These are phyloP conservation scores for Drosophila aldrichi DNA, from an alignment of 2,888 invertebrate genomes.

Conservation along the genomic window DNA sequence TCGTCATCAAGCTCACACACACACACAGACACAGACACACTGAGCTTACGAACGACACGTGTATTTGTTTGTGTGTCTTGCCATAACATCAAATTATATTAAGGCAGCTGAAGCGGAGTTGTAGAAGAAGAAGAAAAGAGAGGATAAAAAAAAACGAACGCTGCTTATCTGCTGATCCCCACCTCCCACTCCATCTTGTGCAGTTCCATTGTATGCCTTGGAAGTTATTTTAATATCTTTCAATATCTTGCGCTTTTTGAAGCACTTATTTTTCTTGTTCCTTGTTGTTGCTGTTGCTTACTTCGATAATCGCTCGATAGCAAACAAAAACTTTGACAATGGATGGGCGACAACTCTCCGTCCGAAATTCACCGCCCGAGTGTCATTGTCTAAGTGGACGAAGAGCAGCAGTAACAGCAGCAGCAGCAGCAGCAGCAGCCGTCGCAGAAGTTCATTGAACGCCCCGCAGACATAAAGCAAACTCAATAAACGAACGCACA, in stretches of 20 bases:
- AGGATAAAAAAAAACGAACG: constrained; percentile 20
- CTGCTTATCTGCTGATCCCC: constrained; percentile 43
- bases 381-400: constrained; percentile 49
- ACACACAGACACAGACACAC: neutral
- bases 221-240: constrained; percentile 77
- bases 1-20: constrained; percentile 61
- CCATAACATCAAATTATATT: constrained; percentile 75
- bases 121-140: constrained; percentile 10
- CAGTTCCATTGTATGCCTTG: constrained; percentile 53
- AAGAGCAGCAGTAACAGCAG: constrained; percentile 7
- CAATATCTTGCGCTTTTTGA: constrained; percentile 47
- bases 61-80: constrained; percentile 61
- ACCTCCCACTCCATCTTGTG: constrained; percentile 24
- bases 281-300: constrained; percentile 18
- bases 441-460: constrained; percentile 68
- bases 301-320: constrained; percentile 57
- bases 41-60: constrained; percentile 31
- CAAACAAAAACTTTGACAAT: constrained; percentile 48
- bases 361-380: constrained; percentile 27
- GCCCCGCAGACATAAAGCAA: constrained; percentile 70
- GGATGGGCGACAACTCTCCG: constrained; percentile 40
- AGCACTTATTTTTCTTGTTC: constrained; percentile 20
- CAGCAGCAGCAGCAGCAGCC: constrained; percentile 6
- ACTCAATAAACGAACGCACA: constrained; percentile 75
- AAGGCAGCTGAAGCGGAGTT: constrained; percentile 50